Evolutionary conservation across 1,140 invertebrate genomes (phyloP), one percentile per base, ranked within the genome.

Genomic region (Himalopsyche phryganea): DNA sequence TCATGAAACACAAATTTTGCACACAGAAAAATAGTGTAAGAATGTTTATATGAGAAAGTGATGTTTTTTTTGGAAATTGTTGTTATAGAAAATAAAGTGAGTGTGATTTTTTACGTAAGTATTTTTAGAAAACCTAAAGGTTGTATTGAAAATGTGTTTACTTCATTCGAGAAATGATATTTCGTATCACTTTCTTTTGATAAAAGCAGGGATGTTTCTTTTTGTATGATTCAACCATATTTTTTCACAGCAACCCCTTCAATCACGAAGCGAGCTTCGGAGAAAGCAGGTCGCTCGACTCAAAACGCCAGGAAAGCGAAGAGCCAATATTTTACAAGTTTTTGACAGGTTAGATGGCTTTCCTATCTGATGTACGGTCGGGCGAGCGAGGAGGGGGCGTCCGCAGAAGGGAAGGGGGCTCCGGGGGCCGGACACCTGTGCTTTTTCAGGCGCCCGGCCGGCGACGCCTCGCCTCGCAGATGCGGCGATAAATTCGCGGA

Each of bases 321-420:
- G 51, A 54, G 28, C 51, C 74, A 70, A 78, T 78, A 78, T 76
- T 78, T 78, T 75, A 78, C 72, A 78, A 78, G 74, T 78, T 78
- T 78, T 76, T 77, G 76, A 78, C 76, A 77, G 74, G 65, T 72
- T 71, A 73, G 75, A 76, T 69, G 74, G 71, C 67, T 66, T 65
- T 66, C 66, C 63, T 63, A 66, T 66, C 60, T 66, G 60, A 66
- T 57, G 54, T 67, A 61, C 67, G 61, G 54, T 67, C 65, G 65
- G 38, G 19, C 18, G 50, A 41, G 38, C 41, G 50, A 42, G 50
- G 50, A 52, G 38, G 38, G 50, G 44, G 50, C 38, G 36, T 35
- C 28, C 23, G 35, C 5, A 6, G 9, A 9, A 28, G 9, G 23
- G 23, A 9, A 28, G 35, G 49, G 51, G 11, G 38, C 18, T 7